Evolutionary conservation across 2,888 invertebrate species (phyloP).

Genomic region (Cosmia trapezina): DNA sequence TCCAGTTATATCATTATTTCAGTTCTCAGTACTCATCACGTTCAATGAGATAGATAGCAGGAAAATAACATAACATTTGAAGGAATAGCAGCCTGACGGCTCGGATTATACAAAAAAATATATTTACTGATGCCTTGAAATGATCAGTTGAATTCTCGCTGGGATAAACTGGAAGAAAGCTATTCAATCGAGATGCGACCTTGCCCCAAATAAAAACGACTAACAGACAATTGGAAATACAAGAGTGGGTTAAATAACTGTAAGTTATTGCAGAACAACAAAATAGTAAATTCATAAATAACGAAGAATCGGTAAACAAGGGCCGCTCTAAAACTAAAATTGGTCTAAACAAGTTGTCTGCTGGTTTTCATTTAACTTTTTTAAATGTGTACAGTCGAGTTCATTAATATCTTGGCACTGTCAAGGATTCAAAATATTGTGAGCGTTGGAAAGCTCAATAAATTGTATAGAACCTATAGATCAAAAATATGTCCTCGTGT

Average conservation of each 20-base stretch:
- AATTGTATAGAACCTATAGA: too few relatives aligned
- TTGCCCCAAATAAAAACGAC: conserved; percentile 7
- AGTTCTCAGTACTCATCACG: background rate
- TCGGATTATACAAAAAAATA: background rate
- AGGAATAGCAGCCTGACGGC: background rate
- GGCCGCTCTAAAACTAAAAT: background rate
- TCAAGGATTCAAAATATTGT: too few relatives aligned
- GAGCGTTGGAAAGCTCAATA: too few relatives aligned
- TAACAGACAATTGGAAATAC: background rate
- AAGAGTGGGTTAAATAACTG: background rate
- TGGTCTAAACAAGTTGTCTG: background rate
- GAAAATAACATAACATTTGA: background rate
- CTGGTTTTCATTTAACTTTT: background rate
- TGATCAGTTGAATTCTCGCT: background rate
- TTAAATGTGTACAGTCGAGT: too few relatives aligned
- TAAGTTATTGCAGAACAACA: conserved; percentile 9
- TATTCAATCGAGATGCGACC: background rate
- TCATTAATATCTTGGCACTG: too few relatives aligned
- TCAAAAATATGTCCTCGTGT: too few relatives aligned
- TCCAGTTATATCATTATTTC: background rate
- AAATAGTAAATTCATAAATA: conserved; percentile 3
- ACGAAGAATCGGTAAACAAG: conserved; percentile 10
- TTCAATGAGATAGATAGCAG: background rate
- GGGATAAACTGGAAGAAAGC: background rate
- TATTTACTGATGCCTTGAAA: background rate